These are phyloP conservation scores for Halocaridina rubra DNA, from an alignment of 2,888 invertebrate genomes.

Conservation along the genomic window DNA sequence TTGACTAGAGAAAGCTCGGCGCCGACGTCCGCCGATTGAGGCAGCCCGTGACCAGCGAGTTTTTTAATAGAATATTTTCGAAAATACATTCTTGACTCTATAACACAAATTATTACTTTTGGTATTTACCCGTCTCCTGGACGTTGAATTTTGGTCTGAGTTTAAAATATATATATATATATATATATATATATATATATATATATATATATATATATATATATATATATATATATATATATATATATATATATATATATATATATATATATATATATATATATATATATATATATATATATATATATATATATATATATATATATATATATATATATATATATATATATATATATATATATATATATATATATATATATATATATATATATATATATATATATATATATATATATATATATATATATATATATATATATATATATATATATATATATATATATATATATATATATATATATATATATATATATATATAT, in stretches of 20 bases:
- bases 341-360: not conserved
- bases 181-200: conserved; percentile 9
- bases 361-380: not conserved
- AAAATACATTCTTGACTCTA: too few relatives aligned
- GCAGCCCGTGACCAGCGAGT: too few relatives aligned
- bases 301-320: not conserved
- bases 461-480: not conserved
- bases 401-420: not conserved
- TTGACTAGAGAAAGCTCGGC: too few relatives aligned
- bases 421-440: not conserved
- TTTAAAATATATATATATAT: too few relatives aligned
- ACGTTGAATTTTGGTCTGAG: too few relatives aligned
- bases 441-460: not conserved
- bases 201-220: not conserved
- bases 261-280: not conserved
- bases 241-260: not conserved
- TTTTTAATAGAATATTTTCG: too few relatives aligned
- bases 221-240: not conserved
- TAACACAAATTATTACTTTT: too few relatives aligned
- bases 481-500: conserved; percentile 20
- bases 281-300: not conserved
- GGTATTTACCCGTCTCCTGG: too few relatives aligned
- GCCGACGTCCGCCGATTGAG: too few relatives aligned
- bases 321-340: not conserved
- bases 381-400: not conserved